Base-by-base conservation (phyloP, 2,797 vertebrate genomes). In the Momotus momota region DNA sequence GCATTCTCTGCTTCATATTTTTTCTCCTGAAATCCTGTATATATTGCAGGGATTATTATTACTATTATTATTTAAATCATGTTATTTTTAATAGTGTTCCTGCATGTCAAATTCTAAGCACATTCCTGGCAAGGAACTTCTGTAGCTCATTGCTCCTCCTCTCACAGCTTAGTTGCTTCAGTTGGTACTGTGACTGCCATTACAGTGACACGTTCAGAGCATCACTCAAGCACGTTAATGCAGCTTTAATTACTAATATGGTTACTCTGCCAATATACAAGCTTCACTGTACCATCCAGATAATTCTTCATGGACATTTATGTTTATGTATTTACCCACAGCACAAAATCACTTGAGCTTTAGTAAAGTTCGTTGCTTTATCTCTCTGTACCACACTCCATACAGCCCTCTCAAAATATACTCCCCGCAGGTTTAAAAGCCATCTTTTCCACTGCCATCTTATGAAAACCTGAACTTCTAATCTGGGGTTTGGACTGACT, bases 201-300 rank as follows among this genome's bases (percentile, higher is more conserved):
- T 80, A 31, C 40, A 48, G 52, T 77, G 81, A 87, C 86, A 93
- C 54, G 93, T 93, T 61, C 51, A 90, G 92, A 84, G 43, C 89
- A 89, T 58, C 81, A 54, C 46, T 89, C 70, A 73, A 77, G 60
- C 66, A 90, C 41, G 75, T 66, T 73, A 94, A 93, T 73, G 77
- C 77, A 92, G 58, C 66, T 90, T 86, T 93, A 93, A 79, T 88
- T 93, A 73, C 86, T 77, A 51, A 70, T 81, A 75, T 1, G 10
- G 62, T 81, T 79, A 65, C 26, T n/a, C 46, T 70, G 71, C 40
- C 64, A 60, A 35, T 51, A 73, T 58, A 55, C 41, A 93, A 75
- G 64, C 46, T 48, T 29, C 43, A 31, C 70, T 75, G 62, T 69
- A 86, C 29, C 29, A 81, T 74, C 23, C 77, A 84, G 66, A 70